Evolutionary conservation across 2,113 vertebrate species (phyloP).

Genomic region (Rhinopomastus cyanomelas): DNA sequence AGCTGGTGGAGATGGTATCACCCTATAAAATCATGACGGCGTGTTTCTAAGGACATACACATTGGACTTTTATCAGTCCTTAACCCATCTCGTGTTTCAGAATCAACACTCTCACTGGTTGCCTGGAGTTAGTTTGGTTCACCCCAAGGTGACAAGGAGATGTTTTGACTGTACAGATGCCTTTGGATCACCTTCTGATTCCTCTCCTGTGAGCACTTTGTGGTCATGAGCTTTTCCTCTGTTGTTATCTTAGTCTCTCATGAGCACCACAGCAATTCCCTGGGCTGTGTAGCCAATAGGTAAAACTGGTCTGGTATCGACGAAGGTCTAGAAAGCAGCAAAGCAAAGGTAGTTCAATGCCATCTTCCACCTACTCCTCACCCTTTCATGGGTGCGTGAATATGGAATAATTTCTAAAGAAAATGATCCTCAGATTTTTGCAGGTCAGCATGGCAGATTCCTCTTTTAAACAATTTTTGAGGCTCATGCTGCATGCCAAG

Average conservation of each 20-base stretch:
- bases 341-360: not conserved
- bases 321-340: not conserved
- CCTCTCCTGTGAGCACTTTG: rapidly evolving
- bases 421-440: not conserved
- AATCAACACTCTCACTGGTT: not conserved
- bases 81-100: not conserved
- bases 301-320: not conserved
- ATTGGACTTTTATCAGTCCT: not conserved
- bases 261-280: not conserved
- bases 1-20: not conserved
- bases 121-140: not conserved
- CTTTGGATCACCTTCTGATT: not conserved
- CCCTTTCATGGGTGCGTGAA: not conserved
- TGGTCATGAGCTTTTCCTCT: not conserved
- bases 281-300: not conserved
- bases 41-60: not conserved
- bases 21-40: not conserved
- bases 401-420: not conserved
- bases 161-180: not conserved
- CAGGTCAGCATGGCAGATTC: not conserved
- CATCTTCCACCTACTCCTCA: not conserved
- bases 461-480: slow-evolving; percentile 14
- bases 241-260: rapidly evolving
- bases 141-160: not conserved
- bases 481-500: not conserved